phyloP scores from a whole-genome alignment of 1,140 invertebrate species.

The Drosophila arawakana region DNA sequence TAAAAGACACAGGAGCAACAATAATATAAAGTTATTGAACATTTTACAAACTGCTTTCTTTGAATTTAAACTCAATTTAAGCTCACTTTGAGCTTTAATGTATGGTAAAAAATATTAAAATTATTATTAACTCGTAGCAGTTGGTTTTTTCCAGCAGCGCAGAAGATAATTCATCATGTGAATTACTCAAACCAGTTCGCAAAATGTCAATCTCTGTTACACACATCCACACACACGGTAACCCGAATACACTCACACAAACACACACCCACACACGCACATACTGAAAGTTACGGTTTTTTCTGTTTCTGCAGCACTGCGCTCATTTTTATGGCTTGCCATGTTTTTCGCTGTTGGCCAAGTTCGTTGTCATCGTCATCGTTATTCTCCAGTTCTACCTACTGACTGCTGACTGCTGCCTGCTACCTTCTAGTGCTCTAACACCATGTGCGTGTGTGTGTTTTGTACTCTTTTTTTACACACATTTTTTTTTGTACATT shows the following conservation, averaged over 20 bases:
- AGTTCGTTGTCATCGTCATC: conserved; percentile 35
- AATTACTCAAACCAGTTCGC: conserved; percentile 76
- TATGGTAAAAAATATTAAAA: conserved; percentile 3
- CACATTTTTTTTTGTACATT: conserved; percentile 59
- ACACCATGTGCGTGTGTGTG: conserved; percentile 46
- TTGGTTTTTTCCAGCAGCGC: conserved; percentile 1
- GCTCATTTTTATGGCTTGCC: conserved; percentile 65
- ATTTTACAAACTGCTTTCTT: no score
- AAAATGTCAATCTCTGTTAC: conserved; percentile 72
- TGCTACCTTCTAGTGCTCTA: conserved; percentile 43
- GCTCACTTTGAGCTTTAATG: neutral
- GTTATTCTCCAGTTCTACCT: neutral
- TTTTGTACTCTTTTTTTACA: conserved; percentile 36
- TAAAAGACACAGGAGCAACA: neutral
- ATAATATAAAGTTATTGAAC: neutral
- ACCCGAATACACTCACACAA: conserved; percentile 23
- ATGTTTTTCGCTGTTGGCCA: conserved; percentile 51
- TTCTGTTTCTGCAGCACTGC: conserved; percentile 38
- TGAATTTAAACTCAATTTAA: neutral
- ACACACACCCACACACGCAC: conserved; percentile 9
- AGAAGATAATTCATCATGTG: conserved; percentile 62
- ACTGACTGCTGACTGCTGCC: neutral
- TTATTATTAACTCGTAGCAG: conserved; percentile 9
- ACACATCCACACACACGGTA: conserved; percentile 30
- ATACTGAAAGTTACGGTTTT: conserved; percentile 24